Conservation (phyloP, 2,888 invertebrate species). For the Melieria picta region DNA sequence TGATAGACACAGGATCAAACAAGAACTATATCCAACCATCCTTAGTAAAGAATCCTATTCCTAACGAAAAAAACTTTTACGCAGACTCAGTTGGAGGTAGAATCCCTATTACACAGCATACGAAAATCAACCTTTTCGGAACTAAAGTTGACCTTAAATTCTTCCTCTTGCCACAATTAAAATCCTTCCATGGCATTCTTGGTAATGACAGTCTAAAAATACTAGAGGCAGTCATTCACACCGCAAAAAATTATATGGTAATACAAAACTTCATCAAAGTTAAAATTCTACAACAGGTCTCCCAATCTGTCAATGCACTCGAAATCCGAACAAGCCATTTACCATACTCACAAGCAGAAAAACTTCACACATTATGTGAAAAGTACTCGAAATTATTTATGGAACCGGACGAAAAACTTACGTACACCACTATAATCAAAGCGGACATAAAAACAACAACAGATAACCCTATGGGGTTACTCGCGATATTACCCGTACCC, state of each 20-base stretch:
- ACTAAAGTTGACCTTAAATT: conserved; percentile 18
- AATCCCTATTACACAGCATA: conserved; percentile 12
- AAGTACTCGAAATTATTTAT: conserved; percentile 14
- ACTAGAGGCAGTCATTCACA: conserved; percentile 21
- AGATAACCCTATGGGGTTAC: conserved; percentile 5
- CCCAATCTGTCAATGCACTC: conserved; percentile 15
- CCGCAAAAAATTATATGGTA: conserved; percentile 17
- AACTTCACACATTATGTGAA: conserved; percentile 15
- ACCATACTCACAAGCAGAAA: conserved; percentile 17
- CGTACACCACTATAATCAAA: neutral
- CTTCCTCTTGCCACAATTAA: conserved; percentile 20
- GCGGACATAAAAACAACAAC: conserved; percentile 22
- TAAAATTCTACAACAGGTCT: conserved; percentile 13
- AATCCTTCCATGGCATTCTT: conserved; percentile 20
- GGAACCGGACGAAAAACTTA: conserved; percentile 3
- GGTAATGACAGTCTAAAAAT: conserved; percentile 17
- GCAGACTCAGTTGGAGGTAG: conserved; percentile 16
- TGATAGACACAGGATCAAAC: conserved; percentile 9
- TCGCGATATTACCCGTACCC: conserved; percentile 4
- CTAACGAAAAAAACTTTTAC: conserved; percentile 15
- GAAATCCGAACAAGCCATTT: conserved; percentile 25
- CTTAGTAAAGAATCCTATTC: conserved; percentile 15
- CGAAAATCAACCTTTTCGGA: conserved; percentile 12
- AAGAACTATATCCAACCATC: conserved; percentile 23
- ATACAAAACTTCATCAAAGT: conserved; percentile 8